Conservation (phyloP, 2,888 invertebrate species). For the Cosmia pyralina region DNA sequence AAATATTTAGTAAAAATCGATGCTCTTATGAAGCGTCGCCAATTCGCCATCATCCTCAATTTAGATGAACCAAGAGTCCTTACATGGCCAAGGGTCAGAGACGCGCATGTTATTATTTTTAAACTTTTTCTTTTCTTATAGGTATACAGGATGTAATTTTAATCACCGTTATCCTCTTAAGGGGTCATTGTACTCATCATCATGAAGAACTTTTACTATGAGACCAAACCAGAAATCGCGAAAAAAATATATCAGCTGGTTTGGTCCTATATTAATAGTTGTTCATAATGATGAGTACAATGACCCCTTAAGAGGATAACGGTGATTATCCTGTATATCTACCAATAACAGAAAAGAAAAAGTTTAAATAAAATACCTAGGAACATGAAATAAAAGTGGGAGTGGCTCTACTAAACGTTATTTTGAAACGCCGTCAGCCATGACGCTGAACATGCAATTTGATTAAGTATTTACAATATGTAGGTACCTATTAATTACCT, state of each 20-base stretch:
- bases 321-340: neutral
- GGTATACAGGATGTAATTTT: no score
- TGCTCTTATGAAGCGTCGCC: neutral
- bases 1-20: neutral
- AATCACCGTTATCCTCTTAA: no score
- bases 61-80: constrained; percentile 5
- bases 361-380: neutral
- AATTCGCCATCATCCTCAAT: constrained; percentile 5
- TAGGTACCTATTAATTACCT: constrained; percentile 6
- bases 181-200: no score
- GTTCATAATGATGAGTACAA: no score
- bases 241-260: no score
- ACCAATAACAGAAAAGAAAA: neutral
- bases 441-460: constrained; percentile 47
- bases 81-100: constrained; percentile 3
- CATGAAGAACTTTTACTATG: no score
- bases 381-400: neutral
- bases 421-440: constrained; percentile 46
- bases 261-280: no score
- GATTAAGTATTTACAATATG: constrained; percentile 35
- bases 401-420: constrained; percentile 18
- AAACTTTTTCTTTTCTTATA: neutral
- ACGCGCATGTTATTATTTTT: constrained; percentile 1
- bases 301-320: no score
- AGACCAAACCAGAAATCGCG: no score